These are phyloP conservation scores for Euspilapteryx auroguttella DNA, from an alignment of 2,888 invertebrate species.

Conservation along the genomic window DNA sequence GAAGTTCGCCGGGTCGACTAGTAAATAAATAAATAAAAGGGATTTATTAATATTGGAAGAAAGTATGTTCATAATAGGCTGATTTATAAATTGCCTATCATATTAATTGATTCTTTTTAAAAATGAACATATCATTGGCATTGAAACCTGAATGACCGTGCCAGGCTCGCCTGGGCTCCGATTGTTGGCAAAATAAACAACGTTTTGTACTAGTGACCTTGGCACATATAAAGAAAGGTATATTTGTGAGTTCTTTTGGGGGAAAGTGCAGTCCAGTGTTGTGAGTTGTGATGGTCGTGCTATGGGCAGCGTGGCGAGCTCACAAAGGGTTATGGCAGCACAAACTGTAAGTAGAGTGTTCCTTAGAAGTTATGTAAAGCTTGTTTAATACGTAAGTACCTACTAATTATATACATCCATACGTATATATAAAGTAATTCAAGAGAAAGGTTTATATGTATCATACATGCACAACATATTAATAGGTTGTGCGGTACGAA, in stretches of 20 bases:
- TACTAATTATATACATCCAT: neutral
- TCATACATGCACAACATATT: too few relatives aligned
- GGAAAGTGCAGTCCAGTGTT: conserved; percentile 5
- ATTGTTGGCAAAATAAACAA: neutral
- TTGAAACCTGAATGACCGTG: too few relatives aligned
- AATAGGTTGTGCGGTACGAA: too few relatives aligned
- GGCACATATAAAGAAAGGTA: conserved; percentile 5
- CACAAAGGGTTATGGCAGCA: conserved; percentile 9
- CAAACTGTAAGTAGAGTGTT: conserved; percentile 1
- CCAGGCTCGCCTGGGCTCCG: neutral
- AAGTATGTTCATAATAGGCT: too few relatives aligned
- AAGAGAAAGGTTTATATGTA: too few relatives aligned
- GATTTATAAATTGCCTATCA: too few relatives aligned
- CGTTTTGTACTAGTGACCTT: neutral
- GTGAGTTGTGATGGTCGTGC: conserved; percentile 14
- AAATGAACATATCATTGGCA: too few relatives aligned
- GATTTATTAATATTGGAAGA: too few relatives aligned
- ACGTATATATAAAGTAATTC: too few relatives aligned
- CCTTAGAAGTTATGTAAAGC: conserved; percentile 15
- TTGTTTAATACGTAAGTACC: conserved; percentile 18
- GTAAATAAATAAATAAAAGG: too few relatives aligned
- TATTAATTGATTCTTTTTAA: too few relatives aligned
- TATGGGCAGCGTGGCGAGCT: conserved; percentile 42
- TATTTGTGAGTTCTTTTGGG: conserved; percentile 5
- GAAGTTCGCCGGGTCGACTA: too few relatives aligned